Evolutionary conservation across 1,140 invertebrate genomes (phyloP), one percentile per base, ranked within the genome.

Genomic region (Sitodiplosis mosellana): DNA sequence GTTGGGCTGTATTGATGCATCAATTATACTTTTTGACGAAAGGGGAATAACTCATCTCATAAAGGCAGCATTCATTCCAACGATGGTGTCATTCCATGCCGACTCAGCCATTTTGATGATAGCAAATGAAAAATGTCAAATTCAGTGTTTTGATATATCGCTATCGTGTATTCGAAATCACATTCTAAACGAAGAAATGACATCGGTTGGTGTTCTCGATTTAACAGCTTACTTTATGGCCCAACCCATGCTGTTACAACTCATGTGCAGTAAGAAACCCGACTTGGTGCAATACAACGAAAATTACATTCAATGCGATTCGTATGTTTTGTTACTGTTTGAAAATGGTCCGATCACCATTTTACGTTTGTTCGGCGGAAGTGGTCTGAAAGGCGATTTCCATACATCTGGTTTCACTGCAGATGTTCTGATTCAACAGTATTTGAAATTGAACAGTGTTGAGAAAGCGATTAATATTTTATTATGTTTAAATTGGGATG

Each of bases 71-170:
- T 45, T 45, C 18, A 78, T 82, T 55, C 80, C 82, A 17, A 75
- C 76, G 33, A 65, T 77, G 49, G 73, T 79, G 40, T 69, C 72
- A 22, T 87, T 83, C 81, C 81, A 87, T 59, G 71, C 73, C 44
- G 73, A 76, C 54, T 80, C 79, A 33, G 75, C 74, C 40, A 56
- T 85, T 51, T 69, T 83, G 36, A 69, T 77, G 15, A 69, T 83
- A 27, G 73, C 73, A 11, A 85, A 84, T 62, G 76, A 80, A 51
- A 68, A 73, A 51, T 79, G 81, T 7, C 79, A 84, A 55, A 67
- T 85, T 46, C 83, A 87, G 68, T 81, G 81, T 60, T 84, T 80
- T 63, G 83, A 87, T 56, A 68, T 78, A 50, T 75, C 81, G 17
- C 64, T 86, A 46, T 71, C 73, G 18, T 73, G 73, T 45, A 65